These are phyloP conservation scores for Pseudomugil tenellus DNA, from an alignment of 2,797 vertebrate species.

Conservation along the genomic window DNA sequence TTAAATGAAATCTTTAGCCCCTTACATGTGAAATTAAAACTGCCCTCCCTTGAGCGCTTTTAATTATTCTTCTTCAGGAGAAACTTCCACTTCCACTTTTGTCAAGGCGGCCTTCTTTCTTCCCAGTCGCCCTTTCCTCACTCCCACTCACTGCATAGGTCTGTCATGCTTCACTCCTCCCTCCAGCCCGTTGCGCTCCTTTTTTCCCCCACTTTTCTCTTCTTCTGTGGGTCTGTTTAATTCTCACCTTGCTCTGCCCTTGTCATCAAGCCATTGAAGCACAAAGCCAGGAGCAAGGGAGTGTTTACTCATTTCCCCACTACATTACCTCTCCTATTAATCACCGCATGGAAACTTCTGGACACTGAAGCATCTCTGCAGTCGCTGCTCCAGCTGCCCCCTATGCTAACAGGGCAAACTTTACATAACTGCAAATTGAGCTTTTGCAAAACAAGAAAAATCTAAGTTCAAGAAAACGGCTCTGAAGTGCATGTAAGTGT, in stretches of 20 bases:
- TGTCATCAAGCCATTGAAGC: constrained; percentile 99
- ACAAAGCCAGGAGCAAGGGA: constrained; percentile 99
- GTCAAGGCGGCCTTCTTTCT: constrained; percentile 71
- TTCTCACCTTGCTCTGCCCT: constrained; percentile 99
- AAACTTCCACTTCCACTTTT: constrained; percentile 86
- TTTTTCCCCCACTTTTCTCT: constrained; percentile 67
- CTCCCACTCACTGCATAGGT: constrained; percentile 82
- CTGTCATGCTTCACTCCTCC: constrained; percentile 84
- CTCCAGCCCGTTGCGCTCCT: constrained; percentile 57
- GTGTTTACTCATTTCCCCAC: constrained; percentile 99
- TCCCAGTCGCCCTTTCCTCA: constrained; percentile 51
- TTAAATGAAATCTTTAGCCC: constrained; percentile 91
- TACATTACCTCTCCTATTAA: constrained; percentile 99
- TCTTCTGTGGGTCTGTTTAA: constrained; percentile 93
- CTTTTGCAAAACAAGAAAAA: background rate
- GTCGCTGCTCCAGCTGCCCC: constrained; percentile 69
- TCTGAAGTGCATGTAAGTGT: constrained; percentile 77
- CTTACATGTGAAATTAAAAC: constrained; percentile 91
- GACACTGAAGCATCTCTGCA: constrained; percentile 94
- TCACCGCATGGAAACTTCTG: constrained; percentile 98
- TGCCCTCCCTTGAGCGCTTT: constrained; percentile 88
- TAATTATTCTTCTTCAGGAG: constrained; percentile 89
- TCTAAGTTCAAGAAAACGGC: constrained; percentile 60
- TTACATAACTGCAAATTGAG: constrained; percentile 49
- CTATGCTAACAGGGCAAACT: constrained; percentile 69